Evolutionary conservation across 1,140 invertebrate species (phyloP), one percentile per base, ranked within the genome.

Genomic region (Pseudomyrmex pallidus): DNA sequence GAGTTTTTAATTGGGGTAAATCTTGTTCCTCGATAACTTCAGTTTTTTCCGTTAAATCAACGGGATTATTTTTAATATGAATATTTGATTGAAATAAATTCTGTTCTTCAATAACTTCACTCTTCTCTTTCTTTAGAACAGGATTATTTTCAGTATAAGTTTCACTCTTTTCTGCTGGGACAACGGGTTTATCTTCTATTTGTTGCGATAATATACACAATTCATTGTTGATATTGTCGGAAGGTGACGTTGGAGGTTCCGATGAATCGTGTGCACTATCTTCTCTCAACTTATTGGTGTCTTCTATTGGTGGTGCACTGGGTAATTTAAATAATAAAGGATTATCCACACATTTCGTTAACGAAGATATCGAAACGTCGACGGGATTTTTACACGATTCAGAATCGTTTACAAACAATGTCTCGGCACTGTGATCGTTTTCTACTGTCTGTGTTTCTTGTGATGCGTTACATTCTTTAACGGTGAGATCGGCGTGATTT

Each of bases 251-350:
- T 10, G n/a, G 44, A 73, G 15, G 0, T 3, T 74, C 46, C 2
- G 12, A 12, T 13, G 25, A 17, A 20, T 59, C 54, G 0, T 12
- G 15, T 13, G 15, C 7, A 4, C 15, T 61, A 15, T 10, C 63
- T 25, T 61, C 68, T 9, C 9, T 54, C 2, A 20, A 13, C 17
- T 70, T 70, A 7, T 0, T 10, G 13, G 67, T 82, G 54, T 68
- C 56, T 50, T 52, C 25, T 46, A 48, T 22, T 7, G 68, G n/a
- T 1, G 85, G 56, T 61, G 76, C 0, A 9, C 17, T 68, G n/a
- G 85, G 20, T 72, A 87, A 25, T 22, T 20, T 85, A 5, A 72
- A 59, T 56, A 83, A 73, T 5, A 72, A 86, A 12, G 61, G 2
- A 4, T 22, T 35, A 13, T 83, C 78, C 0, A 17, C 48, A 61